Evolutionary conservation across 2,797 vertebrate genomes (phyloP), one percentile per base, ranked within the genome.

Genomic region (Karalla daura): DNA sequence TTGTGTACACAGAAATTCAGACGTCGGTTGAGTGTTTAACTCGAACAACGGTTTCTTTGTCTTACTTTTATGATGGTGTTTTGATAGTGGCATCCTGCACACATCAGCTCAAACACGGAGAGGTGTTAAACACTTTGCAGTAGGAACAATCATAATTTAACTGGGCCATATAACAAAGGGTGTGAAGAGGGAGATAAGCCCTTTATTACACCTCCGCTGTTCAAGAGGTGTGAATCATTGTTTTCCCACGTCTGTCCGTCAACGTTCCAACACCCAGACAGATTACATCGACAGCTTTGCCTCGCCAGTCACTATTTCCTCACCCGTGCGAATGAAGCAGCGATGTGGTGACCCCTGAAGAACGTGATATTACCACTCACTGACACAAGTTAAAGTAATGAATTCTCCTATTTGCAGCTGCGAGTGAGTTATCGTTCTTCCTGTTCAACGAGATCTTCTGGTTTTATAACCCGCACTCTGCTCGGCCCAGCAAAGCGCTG

Each of bases 201-300:
- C 36, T 67, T 78, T 60, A 63, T 44, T 46, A 33, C 11, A n/a
- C 28, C 44, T 32, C n/a, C 9, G 14, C 53, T 64, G 21, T 67
- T n/a, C 21, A 63, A 45, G 21, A 76, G 40, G 53, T 56, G 56
- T 39, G 32, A 84, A 68, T 67, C 21, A 36, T 47, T 65, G 36
- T 52, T 67, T 69, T 47, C 27, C 17, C 24, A 43, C 65, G 61
- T 58, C 46, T 53, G n/a, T n/a, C 32, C 37, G 28, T 56, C n/a
- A 61, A 59, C 27, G 36, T 63, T 46, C 23, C 49, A 63, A 47
- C 65, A 61, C 18, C 18, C 5, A 25, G 2, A 50, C 43, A 20
- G 47, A 65, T 59, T 24, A 46, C 15, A 70, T 54, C 30, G 14
- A 10, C 49, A 12, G 44, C 30, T 70, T 39, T 39, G 33, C 14